Percentiles rank a stretch among this genome's conserved stretches.
These are phyloP conservation scores for Psammodynastes pulverulentus DNA, from an alignment of 2,113 vertebrate species.

Conservation along the genomic window DNA sequence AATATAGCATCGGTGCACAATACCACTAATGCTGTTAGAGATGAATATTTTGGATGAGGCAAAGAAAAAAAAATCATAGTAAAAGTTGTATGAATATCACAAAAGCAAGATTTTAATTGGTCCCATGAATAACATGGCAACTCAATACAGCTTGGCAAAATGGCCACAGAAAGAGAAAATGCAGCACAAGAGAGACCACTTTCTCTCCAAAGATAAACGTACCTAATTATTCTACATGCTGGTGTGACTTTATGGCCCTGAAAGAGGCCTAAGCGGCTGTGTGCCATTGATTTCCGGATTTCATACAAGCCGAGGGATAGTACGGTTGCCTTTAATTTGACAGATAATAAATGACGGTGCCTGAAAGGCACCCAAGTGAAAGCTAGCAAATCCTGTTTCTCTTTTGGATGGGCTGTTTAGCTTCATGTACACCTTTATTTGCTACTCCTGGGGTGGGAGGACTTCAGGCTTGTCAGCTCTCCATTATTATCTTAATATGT, in stretches of 20 bases:
- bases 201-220: slow-evolving; percentile 47
- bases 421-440: slow-evolving; percentile 20
- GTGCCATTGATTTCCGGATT: slow-evolving; percentile 57
- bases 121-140: slow-evolving; percentile 38
- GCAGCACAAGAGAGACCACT: slow-evolving; percentile 39
- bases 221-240: slow-evolving; percentile 43
- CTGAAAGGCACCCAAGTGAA: slow-evolving; percentile 50
- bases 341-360: slow-evolving; percentile 53
- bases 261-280: slow-evolving; percentile 35
- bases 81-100: slow-evolving; percentile 16
- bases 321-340: slow-evolving; percentile 47
- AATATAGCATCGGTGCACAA: slow-evolving; percentile 5
- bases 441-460: background rate
- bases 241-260: slow-evolving; percentile 50
- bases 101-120: slow-evolving; percentile 8
- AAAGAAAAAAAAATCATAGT: background rate
- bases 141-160: slow-evolving; percentile 39
- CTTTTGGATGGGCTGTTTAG: slow-evolving; percentile 29
- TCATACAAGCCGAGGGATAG: slow-evolving; percentile 46
- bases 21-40: background rate
- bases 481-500: background rate
- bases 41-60: background rate
- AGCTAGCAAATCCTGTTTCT: slow-evolving; percentile 26
- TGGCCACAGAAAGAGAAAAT: slow-evolving; percentile 34
- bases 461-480: background rate